A percentile compares a stretch with the other conserved stretches of the same genome.
phyloP scores from a whole-genome alignment of 1,140 invertebrate species.

The Dufourea novaeangliae region DNA sequence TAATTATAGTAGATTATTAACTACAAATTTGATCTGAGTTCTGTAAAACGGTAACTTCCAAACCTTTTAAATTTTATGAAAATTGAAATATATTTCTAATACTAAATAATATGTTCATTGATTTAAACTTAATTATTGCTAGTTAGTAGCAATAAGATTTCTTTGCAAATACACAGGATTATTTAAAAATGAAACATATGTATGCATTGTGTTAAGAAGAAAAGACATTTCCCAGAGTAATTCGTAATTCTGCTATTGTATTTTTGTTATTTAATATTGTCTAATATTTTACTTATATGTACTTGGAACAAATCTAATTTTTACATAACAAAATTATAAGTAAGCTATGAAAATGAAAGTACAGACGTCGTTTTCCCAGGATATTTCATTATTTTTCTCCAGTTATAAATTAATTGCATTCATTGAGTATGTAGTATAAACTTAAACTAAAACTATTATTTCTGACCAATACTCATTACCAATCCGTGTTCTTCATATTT shows the following conservation, averaged over 20 bases:
- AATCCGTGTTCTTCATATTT: conserved; percentile 24
- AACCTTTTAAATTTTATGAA: conserved; percentile 7
- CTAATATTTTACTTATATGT: neutral
- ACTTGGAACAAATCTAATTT: neutral
- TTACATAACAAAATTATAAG: conserved; percentile 1
- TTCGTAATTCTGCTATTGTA: neutral
- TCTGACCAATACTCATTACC: neutral
- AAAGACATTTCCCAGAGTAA: neutral
- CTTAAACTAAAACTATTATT: neutral
- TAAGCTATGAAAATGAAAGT: neutral
- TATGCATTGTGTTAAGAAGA: neutral
- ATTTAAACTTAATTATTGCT: neutral
- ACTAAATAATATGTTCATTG: conserved; percentile 2
- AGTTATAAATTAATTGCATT: neutral
- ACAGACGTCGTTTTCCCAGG: neutral
- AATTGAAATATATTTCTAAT: conserved; percentile 7
- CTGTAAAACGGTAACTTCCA: conserved; percentile 35
- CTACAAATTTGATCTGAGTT: conserved; percentile 44
- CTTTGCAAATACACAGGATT: no score
- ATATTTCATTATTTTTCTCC: conserved; percentile 1
- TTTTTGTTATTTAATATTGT: conserved; percentile 12
- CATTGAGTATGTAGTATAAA: neutral
- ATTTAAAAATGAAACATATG: conserved; percentile 1
- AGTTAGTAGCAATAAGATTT: neutral
- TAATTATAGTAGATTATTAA: conserved; percentile 35